These are phyloP conservation scores for Carabus problematicus DNA, from an alignment of 2,888 invertebrate species.

Conservation along the genomic window DNA sequence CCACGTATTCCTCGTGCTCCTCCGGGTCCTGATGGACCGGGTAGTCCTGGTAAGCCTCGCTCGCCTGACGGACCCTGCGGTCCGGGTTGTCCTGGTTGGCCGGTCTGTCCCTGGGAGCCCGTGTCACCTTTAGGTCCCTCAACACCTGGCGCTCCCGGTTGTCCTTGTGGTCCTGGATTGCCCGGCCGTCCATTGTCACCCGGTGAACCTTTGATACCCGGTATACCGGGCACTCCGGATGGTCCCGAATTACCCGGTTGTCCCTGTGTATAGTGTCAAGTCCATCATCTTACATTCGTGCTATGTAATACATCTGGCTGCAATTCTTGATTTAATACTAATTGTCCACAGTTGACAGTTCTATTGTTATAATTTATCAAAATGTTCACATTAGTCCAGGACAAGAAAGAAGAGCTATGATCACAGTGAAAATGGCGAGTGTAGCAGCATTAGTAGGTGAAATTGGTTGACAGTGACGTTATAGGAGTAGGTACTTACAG, in stretches of 20 bases:
- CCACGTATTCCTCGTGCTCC: slow-evolving; percentile 74
- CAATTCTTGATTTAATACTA: too few relatives aligned
- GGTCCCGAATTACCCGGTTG: slow-evolving; percentile 73
- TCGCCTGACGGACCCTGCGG: slow-evolving; percentile 74
- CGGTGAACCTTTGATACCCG: slow-evolving; percentile 72
- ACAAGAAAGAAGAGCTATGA: background rate
- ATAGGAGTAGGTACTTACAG: too few relatives aligned
- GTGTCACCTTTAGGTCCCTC: slow-evolving; percentile 80
- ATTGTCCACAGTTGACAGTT: background rate
- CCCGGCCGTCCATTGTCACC: slow-evolving; percentile 77
- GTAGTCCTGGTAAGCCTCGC: slow-evolving; percentile 68
- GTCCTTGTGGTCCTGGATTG: slow-evolving; percentile 70
- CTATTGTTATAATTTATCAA: background rate
- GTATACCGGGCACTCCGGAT: slow-evolving; percentile 72
- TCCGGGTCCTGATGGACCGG: slow-evolving; percentile 68
- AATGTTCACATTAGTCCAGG: background rate
- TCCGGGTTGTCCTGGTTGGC: slow-evolving; percentile 74
- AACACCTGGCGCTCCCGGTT: slow-evolving; percentile 73
- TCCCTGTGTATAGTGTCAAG: slow-evolving; percentile 59
- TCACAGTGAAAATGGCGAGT: too few relatives aligned
- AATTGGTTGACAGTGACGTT: too few relatives aligned
- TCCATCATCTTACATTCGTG: background rate
- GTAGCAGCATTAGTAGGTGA: too few relatives aligned
- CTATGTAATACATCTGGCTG: background rate
- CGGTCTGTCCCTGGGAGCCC: slow-evolving; percentile 73